Conservation (phyloP, 2,797 vertebrate genomes). For the Catharus ustulatus region DNA sequence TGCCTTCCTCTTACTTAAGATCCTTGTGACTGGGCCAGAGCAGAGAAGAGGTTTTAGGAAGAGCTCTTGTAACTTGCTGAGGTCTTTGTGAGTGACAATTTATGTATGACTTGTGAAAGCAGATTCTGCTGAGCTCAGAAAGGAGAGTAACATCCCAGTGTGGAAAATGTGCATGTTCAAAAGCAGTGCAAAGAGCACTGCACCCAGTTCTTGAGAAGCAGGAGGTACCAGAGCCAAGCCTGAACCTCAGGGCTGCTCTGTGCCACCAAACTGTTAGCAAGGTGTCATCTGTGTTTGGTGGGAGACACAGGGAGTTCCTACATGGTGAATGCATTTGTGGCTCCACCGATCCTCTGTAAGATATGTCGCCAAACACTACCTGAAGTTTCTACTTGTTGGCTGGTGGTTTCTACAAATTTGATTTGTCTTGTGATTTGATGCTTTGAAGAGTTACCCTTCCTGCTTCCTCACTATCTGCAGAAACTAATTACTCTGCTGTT, state of each 20-base stretch:
- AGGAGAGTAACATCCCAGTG: background rate
- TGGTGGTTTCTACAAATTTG: background rate
- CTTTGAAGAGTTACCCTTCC: background rate
- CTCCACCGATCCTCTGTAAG: rapidly evolving
- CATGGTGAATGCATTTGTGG: background rate
- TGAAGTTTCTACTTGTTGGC: background rate
- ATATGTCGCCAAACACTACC: too few species aligned
- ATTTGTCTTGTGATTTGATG: background rate
- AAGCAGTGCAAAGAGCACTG: background rate
- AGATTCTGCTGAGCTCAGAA: background rate
- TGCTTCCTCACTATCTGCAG: background rate
- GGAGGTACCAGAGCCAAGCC: background rate
- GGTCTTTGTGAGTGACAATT: background rate
- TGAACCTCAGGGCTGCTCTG: background rate
- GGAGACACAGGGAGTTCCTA: background rate
- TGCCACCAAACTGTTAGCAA: rapidly evolving
- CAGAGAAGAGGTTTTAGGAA: background rate
- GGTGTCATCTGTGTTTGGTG: rapidly evolving
- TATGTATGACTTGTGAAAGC: background rate
- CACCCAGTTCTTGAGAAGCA: rapidly evolving
- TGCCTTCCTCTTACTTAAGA: background rate
- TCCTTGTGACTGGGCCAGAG: background rate
- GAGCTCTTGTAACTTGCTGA: background rate
- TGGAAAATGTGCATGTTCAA: background rate
- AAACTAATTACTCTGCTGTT: background rate